phyloP scores from a whole-genome alignment of 2,888 invertebrate genomes.

The Laothoe populi region DNA sequence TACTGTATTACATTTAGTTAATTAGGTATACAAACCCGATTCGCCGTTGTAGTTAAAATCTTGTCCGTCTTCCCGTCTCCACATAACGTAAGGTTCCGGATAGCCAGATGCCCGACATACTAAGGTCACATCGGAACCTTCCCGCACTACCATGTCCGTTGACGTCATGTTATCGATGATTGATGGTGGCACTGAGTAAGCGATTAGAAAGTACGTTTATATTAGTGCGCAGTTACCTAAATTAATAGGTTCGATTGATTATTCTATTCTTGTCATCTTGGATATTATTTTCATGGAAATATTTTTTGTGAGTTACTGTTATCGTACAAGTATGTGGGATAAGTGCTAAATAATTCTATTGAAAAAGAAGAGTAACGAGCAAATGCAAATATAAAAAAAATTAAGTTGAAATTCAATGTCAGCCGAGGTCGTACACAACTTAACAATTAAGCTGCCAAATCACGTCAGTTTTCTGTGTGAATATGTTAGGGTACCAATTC shows the following conservation, averaged over 20 bases:
- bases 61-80: slow-evolving; percentile 95
- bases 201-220: slow-evolving; percentile 39
- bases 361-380: too few species aligned
- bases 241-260: slow-evolving; percentile 26
- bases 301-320: background rate
- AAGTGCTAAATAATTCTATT: too few species aligned
- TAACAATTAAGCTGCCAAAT: too few species aligned
- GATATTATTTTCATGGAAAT: background rate
- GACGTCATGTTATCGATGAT: slow-evolving; percentile 96
- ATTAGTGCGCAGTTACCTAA: slow-evolving; percentile 28
- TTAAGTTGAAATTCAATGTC: too few species aligned
- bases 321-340: too few species aligned
- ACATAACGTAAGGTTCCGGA: slow-evolving; percentile 96
- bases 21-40: slow-evolving; percentile 84
- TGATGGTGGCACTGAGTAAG: slow-evolving; percentile 92
- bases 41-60: slow-evolving; percentile 95
- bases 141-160: slow-evolving; percentile 95
- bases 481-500: too few species aligned
- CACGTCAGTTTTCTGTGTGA: too few species aligned
- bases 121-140: slow-evolving; percentile 94
- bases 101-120: slow-evolving; percentile 95
- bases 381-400: too few species aligned
- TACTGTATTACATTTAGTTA: background rate
- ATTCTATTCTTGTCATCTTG: slow-evolving; percentile 8
- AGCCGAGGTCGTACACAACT: too few species aligned